Evolutionary conservation across 2,113 vertebrate genomes (phyloP), one percentile per base, ranked within the genome.

Genomic region (Rostratula benghalensis): DNA sequence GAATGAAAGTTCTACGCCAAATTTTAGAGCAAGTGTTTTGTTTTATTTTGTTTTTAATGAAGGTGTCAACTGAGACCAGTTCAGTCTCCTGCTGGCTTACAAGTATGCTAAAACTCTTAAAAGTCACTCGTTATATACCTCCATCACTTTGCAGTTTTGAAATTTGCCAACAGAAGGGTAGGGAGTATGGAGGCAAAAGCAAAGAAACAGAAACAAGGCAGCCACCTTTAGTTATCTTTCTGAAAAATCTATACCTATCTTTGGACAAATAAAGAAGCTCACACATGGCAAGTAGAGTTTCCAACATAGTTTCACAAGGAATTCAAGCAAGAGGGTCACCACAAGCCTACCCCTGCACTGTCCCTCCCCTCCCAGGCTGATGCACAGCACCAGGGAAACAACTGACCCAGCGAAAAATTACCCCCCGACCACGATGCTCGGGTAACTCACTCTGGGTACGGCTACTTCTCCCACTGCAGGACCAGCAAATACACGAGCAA

Each of bases 401-500:
- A 28, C 19, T n/a, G 24, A 31, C 4, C 21, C 61, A 76, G 31
- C 8, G 3, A 37, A 73, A 71, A 76, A 18, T 16, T 2, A 50
- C 31, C 10, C 46, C 37, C 31, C 0, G 1, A 27, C 46, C 1
- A 1, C 3, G 7, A 82, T 3, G 20, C 33, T 17, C 30, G 6
- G 5, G 2, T 17, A 67, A 46, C 37, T 68, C 1, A 1, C 24
- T 59, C 53, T 19, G n/a, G 10, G 37, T 50, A 25, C 22, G 12
- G 8, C 51, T 33, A 12, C 46, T 27, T 30, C 37, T 59, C 75
- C 67, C 24, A 8, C 14, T 1, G 18, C 1, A 2, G 17, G 12
- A 30, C 16, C 65, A 78, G 45, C 6, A 3, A 61, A 67, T 13
- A 20, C n/a, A 37, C 3, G 1, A 89, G 28, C 1, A 0, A 61